Evolutionary conservation across 2,888 invertebrate species (phyloP).

Genomic region (Tortrix viridana): DNA sequence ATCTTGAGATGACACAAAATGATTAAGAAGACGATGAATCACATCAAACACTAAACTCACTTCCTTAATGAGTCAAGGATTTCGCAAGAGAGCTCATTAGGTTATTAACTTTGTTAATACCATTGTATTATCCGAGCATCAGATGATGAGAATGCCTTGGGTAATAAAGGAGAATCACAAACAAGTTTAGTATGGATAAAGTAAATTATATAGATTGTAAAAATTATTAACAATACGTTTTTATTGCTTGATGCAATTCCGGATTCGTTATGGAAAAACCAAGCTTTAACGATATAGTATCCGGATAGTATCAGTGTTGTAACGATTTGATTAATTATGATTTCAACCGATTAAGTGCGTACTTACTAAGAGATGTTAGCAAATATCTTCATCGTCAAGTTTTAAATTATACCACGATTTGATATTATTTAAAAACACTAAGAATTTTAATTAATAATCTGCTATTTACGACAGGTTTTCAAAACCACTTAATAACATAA

Average conservation of each 20-base stretch:
- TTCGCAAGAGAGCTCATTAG: conserved; percentile 24
- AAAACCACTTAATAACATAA: no score
- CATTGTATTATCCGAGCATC: background rate
- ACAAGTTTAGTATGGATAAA: background rate
- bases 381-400: no score
- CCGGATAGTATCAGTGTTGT: no score
- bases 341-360: no score
- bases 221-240: background rate
- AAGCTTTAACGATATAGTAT: no score
- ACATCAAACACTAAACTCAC: conserved; percentile 11
- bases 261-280: background rate
- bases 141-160: background rate
- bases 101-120: conserved; percentile 7
- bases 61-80: conserved; percentile 22
- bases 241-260: background rate
- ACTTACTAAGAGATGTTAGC: no score
- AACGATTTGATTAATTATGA: no score
- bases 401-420: no score
- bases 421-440: no score
- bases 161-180: background rate
- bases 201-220: background rate
- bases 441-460: no score
- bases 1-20: background rate
- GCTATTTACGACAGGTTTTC: no score
- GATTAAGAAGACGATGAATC: conserved; percentile 26